These are phyloP conservation scores for Prenolepis imparis DNA, from an alignment of 2,888 invertebrate genomes.

Conservation along the genomic window DNA sequence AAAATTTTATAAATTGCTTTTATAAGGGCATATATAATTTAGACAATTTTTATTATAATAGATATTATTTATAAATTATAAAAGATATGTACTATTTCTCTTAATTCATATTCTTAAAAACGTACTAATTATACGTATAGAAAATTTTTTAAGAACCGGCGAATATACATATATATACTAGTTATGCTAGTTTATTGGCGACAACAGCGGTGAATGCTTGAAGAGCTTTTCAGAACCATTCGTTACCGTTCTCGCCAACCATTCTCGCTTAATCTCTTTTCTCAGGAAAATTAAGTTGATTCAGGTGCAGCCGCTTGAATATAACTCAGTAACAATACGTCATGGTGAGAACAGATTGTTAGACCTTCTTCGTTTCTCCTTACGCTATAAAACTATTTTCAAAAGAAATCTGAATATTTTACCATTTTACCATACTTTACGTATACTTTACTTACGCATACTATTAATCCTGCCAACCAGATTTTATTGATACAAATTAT, in stretches of 20 bases:
- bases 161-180: conserved; percentile 49
- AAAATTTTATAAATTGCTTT: background rate
- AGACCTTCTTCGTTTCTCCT: conserved; percentile 30
- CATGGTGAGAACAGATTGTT: conserved; percentile 63
- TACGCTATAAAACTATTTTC: conserved; percentile 2
- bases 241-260: conserved; percentile 67
- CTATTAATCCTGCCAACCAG: background rate
- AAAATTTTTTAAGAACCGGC: background rate
- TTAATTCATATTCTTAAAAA: background rate
- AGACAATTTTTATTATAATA: background rate
- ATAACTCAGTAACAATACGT: conserved; percentile 79
- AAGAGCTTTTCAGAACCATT: conserved; percentile 75
- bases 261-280: conserved; percentile 80
- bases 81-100: background rate
- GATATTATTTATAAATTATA: background rate
- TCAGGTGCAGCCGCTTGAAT: conserved; percentile 76
- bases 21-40: no score
- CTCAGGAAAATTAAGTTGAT: conserved; percentile 80
- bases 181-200: conserved; percentile 1
- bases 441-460: conserved; percentile 54
- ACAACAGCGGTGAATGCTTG: conserved; percentile 77
- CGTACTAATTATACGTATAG: background rate
- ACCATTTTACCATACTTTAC: conserved; percentile 57
- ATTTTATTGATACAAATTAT: conserved; percentile 19
- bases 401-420: conserved; percentile 51